Evolutionary conservation across 2,888 invertebrate genomes (phyloP).

Genomic region (Drosophila histrio): DNA sequence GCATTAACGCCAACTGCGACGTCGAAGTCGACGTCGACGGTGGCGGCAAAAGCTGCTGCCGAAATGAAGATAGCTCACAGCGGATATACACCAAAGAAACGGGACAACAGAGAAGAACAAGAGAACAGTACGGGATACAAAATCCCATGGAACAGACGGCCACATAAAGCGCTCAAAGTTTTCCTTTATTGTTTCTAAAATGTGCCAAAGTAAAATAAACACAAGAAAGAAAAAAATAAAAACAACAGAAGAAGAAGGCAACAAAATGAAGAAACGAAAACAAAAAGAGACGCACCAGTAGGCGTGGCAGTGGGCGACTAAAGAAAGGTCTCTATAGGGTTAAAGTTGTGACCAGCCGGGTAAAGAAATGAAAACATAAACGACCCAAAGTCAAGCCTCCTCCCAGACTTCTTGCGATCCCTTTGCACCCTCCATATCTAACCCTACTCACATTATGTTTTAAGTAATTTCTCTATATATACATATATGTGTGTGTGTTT

Average conservation of each 20-base stretch:
- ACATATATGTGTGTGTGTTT: background rate
- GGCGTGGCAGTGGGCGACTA: constrained; percentile 10
- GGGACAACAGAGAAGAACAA: background rate
- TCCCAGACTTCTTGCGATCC: background rate
- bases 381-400: constrained; percentile 60
- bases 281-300: background rate
- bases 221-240: constrained; percentile 23
- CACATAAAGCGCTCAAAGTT: constrained; percentile 73
- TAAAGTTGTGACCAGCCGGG: constrained; percentile 21
- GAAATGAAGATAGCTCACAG: constrained; percentile 53
- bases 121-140: constrained; percentile 4
- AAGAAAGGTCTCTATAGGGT: constrained; percentile 10
- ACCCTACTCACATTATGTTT: background rate
- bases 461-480: constrained; percentile 31
- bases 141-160: constrained; percentile 16
- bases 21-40: constrained; percentile 3
- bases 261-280: background rate
- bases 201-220: constrained; percentile 72
- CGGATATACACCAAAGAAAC: constrained; percentile 6
- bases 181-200: constrained; percentile 77
- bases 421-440: background rate
- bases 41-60: constrained; percentile 11
- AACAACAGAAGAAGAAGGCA: background rate
- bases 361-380: constrained; percentile 67
- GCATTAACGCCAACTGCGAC: constrained; percentile 23